Conservation (phyloP, 1,140 invertebrate species). For the Doryteuthis pealeii region DNA sequence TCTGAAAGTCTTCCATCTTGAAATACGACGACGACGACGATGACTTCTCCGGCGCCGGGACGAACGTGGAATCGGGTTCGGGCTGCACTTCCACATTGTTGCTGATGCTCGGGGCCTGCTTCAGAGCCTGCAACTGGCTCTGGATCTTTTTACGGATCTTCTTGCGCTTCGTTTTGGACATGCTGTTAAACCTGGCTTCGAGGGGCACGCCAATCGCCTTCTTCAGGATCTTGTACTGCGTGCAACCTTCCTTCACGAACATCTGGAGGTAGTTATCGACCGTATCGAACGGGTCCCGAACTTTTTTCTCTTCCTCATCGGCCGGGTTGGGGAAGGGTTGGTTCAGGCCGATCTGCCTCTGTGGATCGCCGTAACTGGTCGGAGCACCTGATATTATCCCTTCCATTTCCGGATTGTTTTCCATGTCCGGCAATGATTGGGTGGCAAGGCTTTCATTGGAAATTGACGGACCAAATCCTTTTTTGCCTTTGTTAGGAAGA, state of each 20-base stretch:
- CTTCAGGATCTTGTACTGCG: background rate
- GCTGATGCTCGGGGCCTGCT: background rate
- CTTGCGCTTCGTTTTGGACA: slow-evolving; percentile 4
- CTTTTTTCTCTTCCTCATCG: background rate
- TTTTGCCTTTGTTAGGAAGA: background rate
- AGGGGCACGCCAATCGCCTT: background rate
- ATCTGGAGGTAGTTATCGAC: background rate
- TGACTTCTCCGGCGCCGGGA: background rate
- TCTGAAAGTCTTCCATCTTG: background rate
- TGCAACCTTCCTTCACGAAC: background rate
- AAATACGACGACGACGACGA: background rate
- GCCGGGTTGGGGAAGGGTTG: background rate
- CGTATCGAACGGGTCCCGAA: background rate
- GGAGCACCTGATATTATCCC: too few species aligned
- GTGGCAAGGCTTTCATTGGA: background rate
- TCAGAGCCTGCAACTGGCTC: background rate
- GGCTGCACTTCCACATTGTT: background rate
- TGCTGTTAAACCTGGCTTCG: background rate
- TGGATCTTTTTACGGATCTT: slow-evolving; percentile 2
- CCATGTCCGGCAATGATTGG: background rate
- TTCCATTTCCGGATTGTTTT: background rate
- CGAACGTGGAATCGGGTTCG: background rate
- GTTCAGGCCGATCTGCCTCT: background rate
- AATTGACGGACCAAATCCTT: background rate
- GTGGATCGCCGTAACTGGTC: background rate